Base-by-base conservation (phyloP, 2,797 vertebrate species). In the Galaxias olidus region DNA sequence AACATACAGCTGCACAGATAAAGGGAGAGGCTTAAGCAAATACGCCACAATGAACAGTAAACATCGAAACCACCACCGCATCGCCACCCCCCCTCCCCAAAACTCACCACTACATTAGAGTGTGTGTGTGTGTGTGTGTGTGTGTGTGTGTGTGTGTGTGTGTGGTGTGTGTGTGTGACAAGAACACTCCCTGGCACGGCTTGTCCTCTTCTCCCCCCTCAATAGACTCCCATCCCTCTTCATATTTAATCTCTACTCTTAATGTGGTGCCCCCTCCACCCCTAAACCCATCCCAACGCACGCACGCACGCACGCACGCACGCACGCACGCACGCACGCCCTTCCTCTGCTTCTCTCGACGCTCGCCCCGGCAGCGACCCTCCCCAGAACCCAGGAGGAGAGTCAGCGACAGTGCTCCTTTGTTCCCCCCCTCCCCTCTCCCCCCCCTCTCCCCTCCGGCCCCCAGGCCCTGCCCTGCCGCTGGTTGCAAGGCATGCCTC, bases 341-440 rank as follows among this genome's bases (percentile, higher is more conserved):
- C 73, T 30, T 30, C 30, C 30, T 30, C 30, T 30, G 30, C 30
- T 30, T 77, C 83, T 75, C 78, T 61, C 74, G 82, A 51, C 40
- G n/a, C 69, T 69, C 81, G 73, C 69, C 77, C 65, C n/a, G n/a
- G 69, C 70, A 76, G 73, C 72, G 63, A 77, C 83, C 81, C 82
- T 83, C 79, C 74, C 80, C 82, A 81, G 83, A 84, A 71, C 64
- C 80, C 77, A 66, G 81, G 83, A 73, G 81, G 83, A 73, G 88
- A 92, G 90, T 86, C 89, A 79, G 86, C 83, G 94, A 96, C 95
- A 95, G 92, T 93, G 93, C 91, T 93, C 87, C 95, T 98, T 97
- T 98, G 95, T 97, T 87, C 87, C 74, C 66, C 74, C 77, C 67
- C 73, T 75, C 76, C 76, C 65, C 69, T 65, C 79, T 72, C 56